phyloP scores from a whole-genome alignment of 2,888 invertebrate genomes.

The Agrotis ipsilon region DNA sequence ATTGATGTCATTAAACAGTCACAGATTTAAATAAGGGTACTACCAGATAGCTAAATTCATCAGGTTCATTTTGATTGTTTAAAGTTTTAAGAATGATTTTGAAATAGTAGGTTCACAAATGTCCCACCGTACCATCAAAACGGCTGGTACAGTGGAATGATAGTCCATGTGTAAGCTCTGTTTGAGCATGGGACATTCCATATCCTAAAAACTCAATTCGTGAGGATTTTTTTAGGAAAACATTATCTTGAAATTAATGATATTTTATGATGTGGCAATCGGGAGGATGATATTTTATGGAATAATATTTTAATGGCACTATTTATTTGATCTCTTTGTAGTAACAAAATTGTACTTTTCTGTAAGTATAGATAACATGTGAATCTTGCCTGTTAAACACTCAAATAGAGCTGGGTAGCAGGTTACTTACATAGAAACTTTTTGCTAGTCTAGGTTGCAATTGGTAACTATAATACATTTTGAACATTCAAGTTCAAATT shows the following conservation, averaged over 20 bases:
- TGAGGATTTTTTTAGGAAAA: not conserved
- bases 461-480: not conserved
- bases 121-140: not conserved
- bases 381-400: not conserved
- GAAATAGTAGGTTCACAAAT: not conserved
- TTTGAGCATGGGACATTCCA: not conserved
- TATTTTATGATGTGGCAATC: constrained; percentile 40
- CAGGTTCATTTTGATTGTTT: constrained; percentile 2
- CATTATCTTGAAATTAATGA: not conserved
- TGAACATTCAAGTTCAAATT: constrained; percentile 19
- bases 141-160: not conserved
- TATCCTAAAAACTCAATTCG: not conserved
- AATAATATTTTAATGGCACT: constrained; percentile 5
- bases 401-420: not conserved
- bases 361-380: constrained; percentile 14
- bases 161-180: not conserved
- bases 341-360: constrained; percentile 18
- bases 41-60: not conserved
- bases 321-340: constrained; percentile 36
- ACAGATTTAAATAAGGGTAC: constrained; percentile 8
- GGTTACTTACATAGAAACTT: not conserved
- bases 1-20: not conserved
- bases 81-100: not conserved
- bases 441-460: not conserved
- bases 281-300: not conserved